Evolutionary conservation across 2,113 vertebrate genomes (phyloP).

Genomic region (Erythrocercus mccallii): DNA sequence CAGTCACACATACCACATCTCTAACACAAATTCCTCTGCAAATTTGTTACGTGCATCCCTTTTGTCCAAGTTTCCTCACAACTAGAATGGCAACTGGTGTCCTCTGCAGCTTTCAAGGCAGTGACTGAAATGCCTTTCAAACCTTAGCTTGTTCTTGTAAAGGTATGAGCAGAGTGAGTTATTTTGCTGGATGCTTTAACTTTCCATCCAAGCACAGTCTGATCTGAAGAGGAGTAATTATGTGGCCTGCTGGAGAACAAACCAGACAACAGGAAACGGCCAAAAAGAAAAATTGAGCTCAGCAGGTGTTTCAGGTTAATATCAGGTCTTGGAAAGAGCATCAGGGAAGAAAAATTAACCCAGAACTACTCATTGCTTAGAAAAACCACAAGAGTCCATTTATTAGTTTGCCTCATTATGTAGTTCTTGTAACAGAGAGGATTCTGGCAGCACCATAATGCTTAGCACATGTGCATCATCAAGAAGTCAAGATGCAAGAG

Average conservation of each 20-base stretch:
- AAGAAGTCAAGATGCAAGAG: neutral
- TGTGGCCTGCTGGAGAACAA: neutral
- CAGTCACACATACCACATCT: neutral
- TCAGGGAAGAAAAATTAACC: neutral
- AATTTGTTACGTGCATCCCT: neutral
- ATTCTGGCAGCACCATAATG: neutral
- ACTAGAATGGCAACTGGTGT: accelerated
- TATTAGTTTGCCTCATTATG: neutral
- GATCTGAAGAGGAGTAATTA: neutral
- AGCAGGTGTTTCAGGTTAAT: neutral
- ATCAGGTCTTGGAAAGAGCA: neutral
- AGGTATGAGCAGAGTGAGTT: neutral
- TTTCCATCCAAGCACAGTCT: neutral
- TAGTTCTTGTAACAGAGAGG: neutral
- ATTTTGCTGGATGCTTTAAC: neutral
- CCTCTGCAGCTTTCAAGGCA: neutral
- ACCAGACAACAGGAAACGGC: neutral
- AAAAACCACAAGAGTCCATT: neutral
- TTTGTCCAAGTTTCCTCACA: neutral
- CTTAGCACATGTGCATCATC: neutral
- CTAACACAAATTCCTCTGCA: neutral
- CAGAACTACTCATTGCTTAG: neutral
- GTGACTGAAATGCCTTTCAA: neutral
- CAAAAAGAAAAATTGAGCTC: neutral
- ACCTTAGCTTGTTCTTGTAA: neutral